Evolutionary conservation across 2,888 invertebrate genomes (phyloP).

Genomic region (Encarsia formosa): DNA sequence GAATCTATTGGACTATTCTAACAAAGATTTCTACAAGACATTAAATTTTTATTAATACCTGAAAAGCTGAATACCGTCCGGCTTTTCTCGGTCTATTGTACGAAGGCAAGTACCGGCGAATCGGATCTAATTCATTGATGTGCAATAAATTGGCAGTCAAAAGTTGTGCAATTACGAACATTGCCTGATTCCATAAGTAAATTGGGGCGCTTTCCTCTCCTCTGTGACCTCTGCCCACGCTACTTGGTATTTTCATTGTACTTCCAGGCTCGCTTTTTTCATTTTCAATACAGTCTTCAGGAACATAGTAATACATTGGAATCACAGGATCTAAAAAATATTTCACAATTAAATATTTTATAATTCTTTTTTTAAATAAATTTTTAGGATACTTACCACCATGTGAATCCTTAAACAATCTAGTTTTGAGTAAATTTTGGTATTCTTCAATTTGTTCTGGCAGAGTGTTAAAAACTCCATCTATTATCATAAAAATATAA

Average conservation of each 20-base stretch:
- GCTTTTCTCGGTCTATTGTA: slow-evolving; percentile 89
- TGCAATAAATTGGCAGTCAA: slow-evolving; percentile 85
- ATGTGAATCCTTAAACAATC: slow-evolving; percentile 75
- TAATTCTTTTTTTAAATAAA: slow-evolving; percentile 6
- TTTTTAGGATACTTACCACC: slow-evolving; percentile 59
- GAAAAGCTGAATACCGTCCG: slow-evolving; percentile 95
- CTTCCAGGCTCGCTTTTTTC: slow-evolving; percentile 71
- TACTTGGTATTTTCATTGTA: slow-evolving; percentile 62
- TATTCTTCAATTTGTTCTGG: slow-evolving; percentile 91
- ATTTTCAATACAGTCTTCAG: slow-evolving; percentile 66
- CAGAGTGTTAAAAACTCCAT: slow-evolving; percentile 84
- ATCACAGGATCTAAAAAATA: slow-evolving; percentile 74
- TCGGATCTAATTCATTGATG: slow-evolving; percentile 93
- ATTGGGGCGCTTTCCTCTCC: slow-evolving; percentile 31
- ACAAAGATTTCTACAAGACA: too few species aligned
- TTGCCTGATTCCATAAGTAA: slow-evolving; percentile 83
- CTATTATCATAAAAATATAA: slow-evolving; percentile 92
- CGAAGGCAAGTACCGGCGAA: slow-evolving; percentile 90
- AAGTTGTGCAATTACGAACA: slow-evolving; percentile 91
- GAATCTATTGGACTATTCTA: too few species aligned
- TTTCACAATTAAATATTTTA: not conserved
- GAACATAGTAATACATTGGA: slow-evolving; percentile 90
- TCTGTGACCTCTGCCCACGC: slow-evolving; percentile 54
- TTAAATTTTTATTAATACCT: slow-evolving; percentile 59
- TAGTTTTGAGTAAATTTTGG: slow-evolving; percentile 75